Conservation (phyloP, 2,797 vertebrate genomes). For the Ispidina lecontei region DNA sequence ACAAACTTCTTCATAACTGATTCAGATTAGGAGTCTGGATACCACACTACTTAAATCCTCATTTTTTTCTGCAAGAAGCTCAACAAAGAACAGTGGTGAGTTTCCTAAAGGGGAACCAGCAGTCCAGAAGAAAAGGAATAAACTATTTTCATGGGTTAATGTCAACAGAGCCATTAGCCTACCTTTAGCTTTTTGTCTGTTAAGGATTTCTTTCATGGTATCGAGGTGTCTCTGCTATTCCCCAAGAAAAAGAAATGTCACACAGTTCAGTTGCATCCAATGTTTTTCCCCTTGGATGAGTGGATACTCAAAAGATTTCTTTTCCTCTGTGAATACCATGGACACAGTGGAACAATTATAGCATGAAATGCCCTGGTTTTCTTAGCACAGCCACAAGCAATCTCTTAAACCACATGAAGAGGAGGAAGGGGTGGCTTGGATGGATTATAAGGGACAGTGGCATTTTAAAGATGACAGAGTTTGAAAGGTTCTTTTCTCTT, state of each 20-base stretch:
- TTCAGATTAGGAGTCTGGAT: background rate
- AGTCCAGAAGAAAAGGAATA: background rate
- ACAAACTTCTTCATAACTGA: background rate
- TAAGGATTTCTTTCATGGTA: background rate
- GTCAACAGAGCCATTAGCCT: background rate
- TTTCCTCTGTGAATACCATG: background rate
- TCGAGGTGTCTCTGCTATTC: background rate
- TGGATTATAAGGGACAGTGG: background rate
- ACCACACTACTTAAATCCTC: background rate
- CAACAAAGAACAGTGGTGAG: background rate
- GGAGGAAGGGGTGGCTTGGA: background rate
- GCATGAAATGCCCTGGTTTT: background rate
- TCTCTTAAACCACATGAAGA: background rate
- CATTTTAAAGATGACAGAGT: background rate
- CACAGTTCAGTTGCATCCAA: background rate
- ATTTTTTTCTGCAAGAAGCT: background rate
- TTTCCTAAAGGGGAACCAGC: background rate
- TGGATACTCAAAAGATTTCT: background rate
- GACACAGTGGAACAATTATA: background rate
- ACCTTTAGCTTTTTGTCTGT: background rate
- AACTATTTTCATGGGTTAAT: background rate
- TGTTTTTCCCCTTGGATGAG: background rate
- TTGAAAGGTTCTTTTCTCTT: background rate
- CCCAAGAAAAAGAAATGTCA: background rate
- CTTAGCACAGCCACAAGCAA: background rate